Evolutionary conservation across 2,113 vertebrate species (phyloP).

Genomic region (Istiophorus platypterus): DNA sequence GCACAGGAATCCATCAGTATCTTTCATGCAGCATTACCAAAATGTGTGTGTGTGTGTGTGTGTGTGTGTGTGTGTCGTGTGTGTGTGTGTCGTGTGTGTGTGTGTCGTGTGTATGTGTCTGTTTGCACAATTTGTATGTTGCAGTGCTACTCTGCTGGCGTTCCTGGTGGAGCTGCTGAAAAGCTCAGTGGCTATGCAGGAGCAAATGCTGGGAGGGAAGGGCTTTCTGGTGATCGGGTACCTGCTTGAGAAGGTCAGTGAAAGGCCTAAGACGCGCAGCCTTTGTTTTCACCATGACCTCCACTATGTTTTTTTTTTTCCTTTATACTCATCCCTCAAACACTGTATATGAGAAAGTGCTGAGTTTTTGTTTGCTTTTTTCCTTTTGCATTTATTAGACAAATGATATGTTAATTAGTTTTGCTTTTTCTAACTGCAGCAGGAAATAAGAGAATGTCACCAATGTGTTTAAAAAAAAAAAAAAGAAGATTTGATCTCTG

Average conservation of each 20-base stretch:
- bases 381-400: not conserved
- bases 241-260: conserved; percentile 96
- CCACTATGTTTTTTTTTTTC: not conserved
- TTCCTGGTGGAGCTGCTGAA: conserved; percentile 98
- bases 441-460: not conserved
- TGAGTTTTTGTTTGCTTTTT: not conserved
- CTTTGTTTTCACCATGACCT: not conserved
- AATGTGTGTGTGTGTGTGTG: conserved; percentile 8
- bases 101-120: no score
- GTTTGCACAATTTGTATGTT: conserved; percentile 47
- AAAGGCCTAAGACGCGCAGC: no score
- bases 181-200: conserved; percentile 99
- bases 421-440: not conserved
- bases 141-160: conserved; percentile 95
- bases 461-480: not conserved
- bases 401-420: not conserved
- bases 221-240: conserved; percentile 99
- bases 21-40: not conserved
- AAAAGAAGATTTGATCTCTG: not conserved
- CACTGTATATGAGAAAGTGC: not conserved
- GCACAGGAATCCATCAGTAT: not conserved
- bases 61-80: conserved; percentile 2
- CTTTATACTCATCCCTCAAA: not conserved
- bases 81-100: conserved; percentile 10
- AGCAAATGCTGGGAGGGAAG: conserved; percentile 99